Evolutionary conservation across 2,113 vertebrate genomes (phyloP).

Genomic region (Phyllostomus discolor): DNA sequence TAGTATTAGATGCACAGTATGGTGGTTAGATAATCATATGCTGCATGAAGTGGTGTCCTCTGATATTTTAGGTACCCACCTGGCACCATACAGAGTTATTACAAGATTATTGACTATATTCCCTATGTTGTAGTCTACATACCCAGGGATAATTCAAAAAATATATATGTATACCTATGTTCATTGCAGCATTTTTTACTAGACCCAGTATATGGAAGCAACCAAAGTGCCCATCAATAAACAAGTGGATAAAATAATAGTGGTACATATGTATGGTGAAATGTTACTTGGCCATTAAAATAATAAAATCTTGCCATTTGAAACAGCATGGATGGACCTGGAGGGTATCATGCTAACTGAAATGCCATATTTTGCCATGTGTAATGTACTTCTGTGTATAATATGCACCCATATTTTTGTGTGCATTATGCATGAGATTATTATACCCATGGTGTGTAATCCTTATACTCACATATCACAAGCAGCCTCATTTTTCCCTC

Average conservation of each 20-base stretch:
- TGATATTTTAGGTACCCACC: too few species aligned
- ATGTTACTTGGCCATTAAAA: background rate
- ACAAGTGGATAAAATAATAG: background rate
- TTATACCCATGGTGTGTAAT: too few species aligned
- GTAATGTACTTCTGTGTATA: too few species aligned
- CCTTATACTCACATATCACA: too few species aligned
- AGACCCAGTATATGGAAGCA: background rate
- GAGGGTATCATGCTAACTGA: background rate
- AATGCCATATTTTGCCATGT: background rate
- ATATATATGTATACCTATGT: background rate
- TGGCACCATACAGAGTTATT: too few species aligned
- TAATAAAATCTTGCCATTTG: background rate
- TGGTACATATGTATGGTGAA: background rate
- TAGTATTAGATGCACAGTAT: background rate
- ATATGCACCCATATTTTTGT: too few species aligned
- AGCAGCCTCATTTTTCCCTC: too few species aligned
- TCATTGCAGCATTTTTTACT: background rate
- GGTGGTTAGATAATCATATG: too few species aligned
- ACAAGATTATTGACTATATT: too few species aligned
- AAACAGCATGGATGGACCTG: background rate
- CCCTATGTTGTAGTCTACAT: background rate
- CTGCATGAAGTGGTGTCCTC: too few species aligned
- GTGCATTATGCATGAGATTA: too few species aligned
- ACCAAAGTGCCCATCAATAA: background rate
- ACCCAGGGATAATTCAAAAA: background rate